Evolutionary conservation across 2,113 vertebrate genomes (phyloP).

Genomic region (Corapipo altera): DNA sequence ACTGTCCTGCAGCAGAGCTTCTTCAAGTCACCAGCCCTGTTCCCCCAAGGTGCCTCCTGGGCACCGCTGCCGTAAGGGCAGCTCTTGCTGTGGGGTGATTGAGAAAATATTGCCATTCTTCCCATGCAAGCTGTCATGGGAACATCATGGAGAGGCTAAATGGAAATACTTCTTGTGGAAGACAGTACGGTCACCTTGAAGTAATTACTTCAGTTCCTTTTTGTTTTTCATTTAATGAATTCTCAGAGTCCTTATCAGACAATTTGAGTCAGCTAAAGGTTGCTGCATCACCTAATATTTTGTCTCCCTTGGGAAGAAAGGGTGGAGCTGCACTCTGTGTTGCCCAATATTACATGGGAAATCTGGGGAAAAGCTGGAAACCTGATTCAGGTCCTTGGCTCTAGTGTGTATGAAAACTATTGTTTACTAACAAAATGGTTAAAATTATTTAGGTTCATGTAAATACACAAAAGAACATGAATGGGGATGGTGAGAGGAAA

Average conservation of each 20-base stretch:
- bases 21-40: fast-evolving
- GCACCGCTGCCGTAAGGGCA: not conserved
- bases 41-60: not conserved
- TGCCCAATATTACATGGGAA: not conserved
- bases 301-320: not conserved
- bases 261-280: not conserved
- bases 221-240: not conserved
- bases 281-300: not conserved
- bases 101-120: not conserved
- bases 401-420: not conserved
- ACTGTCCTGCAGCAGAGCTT: fast-evolving
- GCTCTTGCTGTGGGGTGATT: not conserved
- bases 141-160: not conserved
- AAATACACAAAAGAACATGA: not conserved
- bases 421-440: not conserved
- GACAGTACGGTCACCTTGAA: not conserved
- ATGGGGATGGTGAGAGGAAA: not conserved
- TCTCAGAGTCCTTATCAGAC: not conserved
- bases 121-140: not conserved
- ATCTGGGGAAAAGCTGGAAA: not conserved
- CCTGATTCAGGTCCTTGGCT: not conserved
- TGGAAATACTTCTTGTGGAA: not conserved
- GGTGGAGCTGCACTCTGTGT: not conserved
- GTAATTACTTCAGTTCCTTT: not conserved
- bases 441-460: not conserved